Evolutionary conservation across 2,797 vertebrate genomes (phyloP).

Genomic region (Xenopus petersii): DNA sequence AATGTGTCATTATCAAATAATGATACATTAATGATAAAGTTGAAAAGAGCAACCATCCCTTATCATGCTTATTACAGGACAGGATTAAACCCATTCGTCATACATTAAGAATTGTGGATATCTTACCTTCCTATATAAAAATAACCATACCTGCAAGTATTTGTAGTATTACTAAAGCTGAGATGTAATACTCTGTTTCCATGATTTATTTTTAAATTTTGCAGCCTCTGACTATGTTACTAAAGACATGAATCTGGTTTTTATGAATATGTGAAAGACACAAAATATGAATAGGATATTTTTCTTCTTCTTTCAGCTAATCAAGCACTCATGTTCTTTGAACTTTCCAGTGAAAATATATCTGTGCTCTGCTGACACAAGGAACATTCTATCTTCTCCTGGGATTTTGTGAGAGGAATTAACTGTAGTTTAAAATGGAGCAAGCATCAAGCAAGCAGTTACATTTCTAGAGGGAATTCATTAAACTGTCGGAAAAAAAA

Average conservation of each 20-base stretch:
- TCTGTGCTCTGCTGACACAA: slow-evolving; percentile 19
- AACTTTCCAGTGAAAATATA: slow-evolving; percentile 20
- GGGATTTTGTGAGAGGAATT: slow-evolving; percentile 38
- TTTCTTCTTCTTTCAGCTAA: slow-evolving; percentile 3
- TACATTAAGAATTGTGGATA: too few relatives aligned
- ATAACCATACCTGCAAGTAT: too few relatives aligned
- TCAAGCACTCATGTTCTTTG: slow-evolving; percentile 4
- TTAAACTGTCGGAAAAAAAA: slow-evolving; percentile 36
- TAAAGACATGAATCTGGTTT: neutral
- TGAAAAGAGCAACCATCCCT: too few relatives aligned
- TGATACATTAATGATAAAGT: too few relatives aligned
- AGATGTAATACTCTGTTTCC: too few relatives aligned
- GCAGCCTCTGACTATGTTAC: neutral
- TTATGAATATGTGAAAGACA: neutral
- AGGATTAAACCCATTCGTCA: too few relatives aligned
- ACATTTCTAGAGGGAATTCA: slow-evolving; percentile 27
- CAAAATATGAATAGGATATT: neutral
- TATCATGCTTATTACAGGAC: too few relatives aligned
- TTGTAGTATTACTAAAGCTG: too few relatives aligned
- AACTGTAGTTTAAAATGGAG: slow-evolving; percentile 27
- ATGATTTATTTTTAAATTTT: too few relatives aligned
- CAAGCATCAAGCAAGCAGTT: slow-evolving; percentile 21
- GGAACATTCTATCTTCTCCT: slow-evolving; percentile 36
- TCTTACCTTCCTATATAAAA: too few relatives aligned
- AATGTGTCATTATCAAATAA: too few relatives aligned